These are phyloP conservation scores for Pseudanteris insignis DNA, from an alignment of 2,888 invertebrate genomes.

Conservation along the genomic window DNA sequence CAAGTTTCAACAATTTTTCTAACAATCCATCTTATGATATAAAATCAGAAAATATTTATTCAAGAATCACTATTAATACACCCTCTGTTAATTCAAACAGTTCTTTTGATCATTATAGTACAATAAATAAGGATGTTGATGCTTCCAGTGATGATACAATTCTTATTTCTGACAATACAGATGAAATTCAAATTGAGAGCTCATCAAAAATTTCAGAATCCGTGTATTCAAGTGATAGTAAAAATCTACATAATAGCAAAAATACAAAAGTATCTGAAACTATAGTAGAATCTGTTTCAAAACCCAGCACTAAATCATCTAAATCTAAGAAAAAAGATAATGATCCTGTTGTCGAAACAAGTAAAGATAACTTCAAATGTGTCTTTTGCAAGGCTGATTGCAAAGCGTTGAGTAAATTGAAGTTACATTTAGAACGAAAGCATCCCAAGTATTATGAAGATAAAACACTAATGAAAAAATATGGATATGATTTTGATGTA, in stretches of 20 bases:
- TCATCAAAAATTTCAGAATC: slow-evolving; percentile 3
- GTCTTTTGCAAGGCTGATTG: slow-evolving; percentile 18
- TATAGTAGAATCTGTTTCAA: neutral
- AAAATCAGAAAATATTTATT: neutral
- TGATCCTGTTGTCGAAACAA: neutral
- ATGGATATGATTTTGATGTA: slow-evolving; percentile 13
- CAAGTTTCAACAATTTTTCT: slow-evolving; percentile 1
- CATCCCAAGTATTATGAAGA: slow-evolving; percentile 1
- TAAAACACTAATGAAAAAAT: slow-evolving; percentile 5
- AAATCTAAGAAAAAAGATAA: slow-evolving; percentile 11
- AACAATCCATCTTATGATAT: slow-evolving; percentile 7
- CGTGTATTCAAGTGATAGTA: slow-evolving; percentile 17
- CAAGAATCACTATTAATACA: too few relatives aligned
- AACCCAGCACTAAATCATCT: neutral
- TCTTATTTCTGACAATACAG: neutral
- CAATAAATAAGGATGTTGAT: too few relatives aligned
- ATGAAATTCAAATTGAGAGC: neutral
- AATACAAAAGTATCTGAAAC: neutral
- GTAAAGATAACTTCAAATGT: slow-evolving; percentile 9
- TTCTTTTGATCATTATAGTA: neutral
- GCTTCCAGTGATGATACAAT: too few relatives aligned
- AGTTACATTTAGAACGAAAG: slow-evolving; percentile 8
- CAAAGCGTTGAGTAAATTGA: slow-evolving; percentile 17
- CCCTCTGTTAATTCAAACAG: too few relatives aligned
- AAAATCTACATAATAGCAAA: neutral